Evolutionary conservation across 1,140 invertebrate species (phyloP).

Genomic region (Euwallacea similis): DNA sequence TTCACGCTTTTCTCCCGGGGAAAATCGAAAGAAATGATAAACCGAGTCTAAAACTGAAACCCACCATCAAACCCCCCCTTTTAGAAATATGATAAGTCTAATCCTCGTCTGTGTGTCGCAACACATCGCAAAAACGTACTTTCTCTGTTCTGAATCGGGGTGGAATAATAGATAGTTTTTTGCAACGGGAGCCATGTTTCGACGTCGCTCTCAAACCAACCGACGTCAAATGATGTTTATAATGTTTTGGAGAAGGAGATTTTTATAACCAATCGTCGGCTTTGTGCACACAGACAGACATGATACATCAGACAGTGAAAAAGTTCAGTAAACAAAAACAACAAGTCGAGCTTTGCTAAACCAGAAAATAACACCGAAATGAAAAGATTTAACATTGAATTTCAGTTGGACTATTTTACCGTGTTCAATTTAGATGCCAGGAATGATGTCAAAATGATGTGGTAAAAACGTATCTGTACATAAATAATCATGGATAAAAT

Average conservation of each 20-base stretch:
- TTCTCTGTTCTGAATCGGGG: background rate
- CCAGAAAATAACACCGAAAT: too few species aligned
- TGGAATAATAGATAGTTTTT: constrained; percentile 6
- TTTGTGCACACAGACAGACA: background rate
- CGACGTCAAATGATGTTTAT: background rate
- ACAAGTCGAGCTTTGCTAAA: too few species aligned
- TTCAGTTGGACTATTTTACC: too few species aligned
- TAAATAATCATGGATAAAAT: too few species aligned
- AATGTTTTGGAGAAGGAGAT: background rate
- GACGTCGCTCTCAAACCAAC: background rate
- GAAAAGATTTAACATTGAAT: too few species aligned
- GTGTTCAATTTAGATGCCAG: too few species aligned
- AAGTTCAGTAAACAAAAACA: background rate
- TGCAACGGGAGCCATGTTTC: background rate
- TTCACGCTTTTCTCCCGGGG: background rate
- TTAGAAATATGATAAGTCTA: constrained; percentile 1
- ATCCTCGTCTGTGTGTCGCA: background rate
- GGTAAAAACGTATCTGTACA: too few species aligned
- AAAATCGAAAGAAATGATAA: constrained; percentile 1
- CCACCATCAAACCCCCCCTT: background rate
- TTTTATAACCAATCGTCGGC: background rate
- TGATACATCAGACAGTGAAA: background rate
- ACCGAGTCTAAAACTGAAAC: background rate
- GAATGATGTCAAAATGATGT: too few species aligned
- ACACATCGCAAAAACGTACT: constrained; percentile 2